These are phyloP conservation scores for Centropus bengalensis DNA, from an alignment of 2,113 vertebrate genomes.

Conservation along the genomic window DNA sequence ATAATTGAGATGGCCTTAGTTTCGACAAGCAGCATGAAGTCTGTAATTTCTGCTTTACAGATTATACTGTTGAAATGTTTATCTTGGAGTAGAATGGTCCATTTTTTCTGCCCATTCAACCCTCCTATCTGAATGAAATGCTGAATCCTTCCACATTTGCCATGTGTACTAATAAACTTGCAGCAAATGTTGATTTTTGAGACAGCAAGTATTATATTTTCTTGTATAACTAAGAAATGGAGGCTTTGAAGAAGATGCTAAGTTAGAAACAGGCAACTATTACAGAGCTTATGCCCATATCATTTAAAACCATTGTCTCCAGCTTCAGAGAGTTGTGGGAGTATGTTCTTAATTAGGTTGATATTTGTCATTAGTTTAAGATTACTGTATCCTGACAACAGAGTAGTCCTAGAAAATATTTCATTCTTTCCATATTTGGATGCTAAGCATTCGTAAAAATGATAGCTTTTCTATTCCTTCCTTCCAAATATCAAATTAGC, in stretches of 20 bases:
- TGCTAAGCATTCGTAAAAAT: neutral
- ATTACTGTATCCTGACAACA: neutral
- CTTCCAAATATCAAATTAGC: neutral
- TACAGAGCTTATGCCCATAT: neutral
- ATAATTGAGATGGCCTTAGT: neutral
- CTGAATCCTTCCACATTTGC: neutral
- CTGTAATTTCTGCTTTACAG: neutral
- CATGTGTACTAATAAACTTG: neutral
- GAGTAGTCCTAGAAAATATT: neutral
- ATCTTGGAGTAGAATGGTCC: neutral
- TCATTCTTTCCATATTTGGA: neutral
- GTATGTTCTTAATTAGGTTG: neutral
- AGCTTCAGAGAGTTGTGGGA: neutral
- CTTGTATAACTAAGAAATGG: neutral
- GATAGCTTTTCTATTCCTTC: accelerated
- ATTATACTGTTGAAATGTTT: neutral
- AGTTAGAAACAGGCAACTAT: neutral
- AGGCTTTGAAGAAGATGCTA: neutral
- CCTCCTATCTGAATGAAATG: too few relatives aligned
- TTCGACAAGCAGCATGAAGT: neutral
- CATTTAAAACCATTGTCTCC: neutral
- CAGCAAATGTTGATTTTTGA: neutral
- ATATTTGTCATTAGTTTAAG: neutral
- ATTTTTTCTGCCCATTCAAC: too few relatives aligned
- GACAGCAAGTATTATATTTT: neutral